phyloP scores from a whole-genome alignment of 2,797 vertebrate genomes.

The Manis pentadactyla region DNA sequence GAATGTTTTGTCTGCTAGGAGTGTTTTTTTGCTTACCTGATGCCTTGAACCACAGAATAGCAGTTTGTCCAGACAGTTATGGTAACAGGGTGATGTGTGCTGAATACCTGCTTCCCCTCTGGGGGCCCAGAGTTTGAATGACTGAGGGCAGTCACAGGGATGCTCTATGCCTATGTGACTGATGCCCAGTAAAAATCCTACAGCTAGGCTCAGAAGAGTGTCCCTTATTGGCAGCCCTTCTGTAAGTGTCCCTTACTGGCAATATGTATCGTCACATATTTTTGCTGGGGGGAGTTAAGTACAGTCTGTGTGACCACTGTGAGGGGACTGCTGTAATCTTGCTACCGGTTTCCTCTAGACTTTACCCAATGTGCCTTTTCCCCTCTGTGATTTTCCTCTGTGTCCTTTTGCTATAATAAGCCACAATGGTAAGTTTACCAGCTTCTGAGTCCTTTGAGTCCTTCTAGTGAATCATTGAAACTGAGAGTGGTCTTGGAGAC shows the following conservation, averaged over 20 bases:
- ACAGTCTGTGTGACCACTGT: neutral
- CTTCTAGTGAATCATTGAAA: neutral
- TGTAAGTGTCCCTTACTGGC: no score
- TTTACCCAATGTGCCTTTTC: neutral
- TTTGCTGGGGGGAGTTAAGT: neutral
- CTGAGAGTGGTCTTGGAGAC: neutral
- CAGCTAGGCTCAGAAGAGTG: neutral
- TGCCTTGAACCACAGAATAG: neutral
- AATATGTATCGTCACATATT: neutral
- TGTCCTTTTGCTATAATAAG: neutral
- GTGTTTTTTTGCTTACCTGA: neutral
- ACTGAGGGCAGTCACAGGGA: neutral
- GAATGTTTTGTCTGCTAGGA: neutral
- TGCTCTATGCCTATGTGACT: neutral
- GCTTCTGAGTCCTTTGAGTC: neutral
- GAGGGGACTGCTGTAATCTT: neutral
- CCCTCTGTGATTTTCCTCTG: neutral
- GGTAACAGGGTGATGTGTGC: neutral
- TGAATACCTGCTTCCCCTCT: neutral
- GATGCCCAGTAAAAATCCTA: neutral
- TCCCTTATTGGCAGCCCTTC: neutral
- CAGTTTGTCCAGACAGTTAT: neutral
- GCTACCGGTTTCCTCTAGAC: neutral
- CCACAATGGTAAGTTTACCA: neutral
- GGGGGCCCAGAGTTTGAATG: neutral